Evolutionary conservation across 2,113 vertebrate species (phyloP).

Genomic region (Dendropsophus ebraccatus): DNA sequence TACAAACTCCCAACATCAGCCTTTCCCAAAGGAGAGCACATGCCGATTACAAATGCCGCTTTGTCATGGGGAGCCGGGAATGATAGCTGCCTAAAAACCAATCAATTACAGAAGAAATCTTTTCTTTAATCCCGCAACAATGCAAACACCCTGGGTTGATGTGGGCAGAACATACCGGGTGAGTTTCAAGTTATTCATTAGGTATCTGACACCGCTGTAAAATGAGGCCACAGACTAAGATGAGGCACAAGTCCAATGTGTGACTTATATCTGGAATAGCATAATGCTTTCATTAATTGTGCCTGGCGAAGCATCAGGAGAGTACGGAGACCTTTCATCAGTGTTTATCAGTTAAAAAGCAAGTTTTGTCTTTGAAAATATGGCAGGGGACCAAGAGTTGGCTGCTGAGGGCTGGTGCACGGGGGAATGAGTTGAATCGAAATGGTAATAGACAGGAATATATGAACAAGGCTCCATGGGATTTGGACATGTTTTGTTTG

Average conservation of each 20-base stretch:
- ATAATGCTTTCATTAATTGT: slow-evolving; percentile 43
- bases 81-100: slow-evolving; percentile 38
- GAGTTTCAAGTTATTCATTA: neutral
- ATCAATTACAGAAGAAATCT: slow-evolving; percentile 37
- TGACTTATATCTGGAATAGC: slow-evolving; percentile 12
- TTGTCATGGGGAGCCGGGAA: slow-evolving; percentile 6
- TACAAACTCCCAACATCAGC: slow-evolving; percentile 41
- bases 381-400: neutral
- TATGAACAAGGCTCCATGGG: slow-evolving; percentile 19
- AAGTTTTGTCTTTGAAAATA: slow-evolving; percentile 44
- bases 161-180: slow-evolving; percentile 3
- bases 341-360: slow-evolving; percentile 42
- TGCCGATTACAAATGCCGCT: slow-evolving; percentile 27
- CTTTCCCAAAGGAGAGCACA: slow-evolving; percentile 41
- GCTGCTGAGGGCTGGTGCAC: neutral
- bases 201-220: slow-evolving; percentile 9
- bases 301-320: neutral
- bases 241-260: slow-evolving; percentile 20
- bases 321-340: neutral
- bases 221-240: slow-evolving; percentile 21
- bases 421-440: slow-evolving; percentile 13
- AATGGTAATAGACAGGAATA: slow-evolving; percentile 21
- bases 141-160: neutral
- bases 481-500: neutral
- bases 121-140: slow-evolving; percentile 42